phyloP scores from a whole-genome alignment of 2,888 invertebrate species.

The Drosophila recens region DNA sequence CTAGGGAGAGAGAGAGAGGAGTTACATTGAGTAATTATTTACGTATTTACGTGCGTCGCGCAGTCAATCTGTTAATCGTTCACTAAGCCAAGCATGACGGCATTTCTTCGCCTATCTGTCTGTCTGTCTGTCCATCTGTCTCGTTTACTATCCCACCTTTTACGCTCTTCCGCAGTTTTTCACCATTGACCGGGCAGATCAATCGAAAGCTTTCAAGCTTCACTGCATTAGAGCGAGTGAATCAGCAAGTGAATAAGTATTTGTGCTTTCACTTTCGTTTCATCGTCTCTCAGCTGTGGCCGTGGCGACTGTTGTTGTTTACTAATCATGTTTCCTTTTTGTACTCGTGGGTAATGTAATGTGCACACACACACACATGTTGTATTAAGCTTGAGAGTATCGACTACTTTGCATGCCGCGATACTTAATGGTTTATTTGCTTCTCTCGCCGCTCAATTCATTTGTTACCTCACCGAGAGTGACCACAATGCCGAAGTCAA shows the following conservation, averaged over 20 bases:
- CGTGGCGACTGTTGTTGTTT: constrained; percentile 34
- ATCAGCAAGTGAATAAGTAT: constrained; percentile 17
- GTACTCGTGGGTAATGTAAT: constrained; percentile 8
- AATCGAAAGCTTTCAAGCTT: constrained; percentile 65
- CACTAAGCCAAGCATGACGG: constrained; percentile 54
- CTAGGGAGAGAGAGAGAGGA: neutral
- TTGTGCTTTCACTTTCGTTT: constrained; percentile 72
- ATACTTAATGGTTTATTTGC: constrained; percentile 48
- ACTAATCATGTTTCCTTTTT: constrained; percentile 35
- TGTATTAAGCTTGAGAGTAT: constrained; percentile 20
- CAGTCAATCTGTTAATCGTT: constrained; percentile 58
- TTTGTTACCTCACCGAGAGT: constrained; percentile 53
- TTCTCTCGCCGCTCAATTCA: constrained; percentile 38
- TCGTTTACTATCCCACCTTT: constrained; percentile 9
- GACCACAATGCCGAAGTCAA: constrained; percentile 49
- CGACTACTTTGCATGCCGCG: constrained; percentile 67
- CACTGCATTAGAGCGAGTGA: constrained; percentile 32
- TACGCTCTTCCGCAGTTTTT: constrained; percentile 58
- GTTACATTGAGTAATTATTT: constrained; percentile 72
- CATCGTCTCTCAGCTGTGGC: constrained; percentile 19
- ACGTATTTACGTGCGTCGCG: constrained; percentile 58
- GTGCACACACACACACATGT: constrained; percentile 1
- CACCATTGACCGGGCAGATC: constrained; percentile 57
- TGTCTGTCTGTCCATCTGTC: constrained; percentile 10
- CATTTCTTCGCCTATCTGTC: constrained; percentile 42